These are phyloP conservation scores for Mesaphorura yosii DNA, from an alignment of 1,140 invertebrate genomes.

Conservation along the genomic window DNA sequence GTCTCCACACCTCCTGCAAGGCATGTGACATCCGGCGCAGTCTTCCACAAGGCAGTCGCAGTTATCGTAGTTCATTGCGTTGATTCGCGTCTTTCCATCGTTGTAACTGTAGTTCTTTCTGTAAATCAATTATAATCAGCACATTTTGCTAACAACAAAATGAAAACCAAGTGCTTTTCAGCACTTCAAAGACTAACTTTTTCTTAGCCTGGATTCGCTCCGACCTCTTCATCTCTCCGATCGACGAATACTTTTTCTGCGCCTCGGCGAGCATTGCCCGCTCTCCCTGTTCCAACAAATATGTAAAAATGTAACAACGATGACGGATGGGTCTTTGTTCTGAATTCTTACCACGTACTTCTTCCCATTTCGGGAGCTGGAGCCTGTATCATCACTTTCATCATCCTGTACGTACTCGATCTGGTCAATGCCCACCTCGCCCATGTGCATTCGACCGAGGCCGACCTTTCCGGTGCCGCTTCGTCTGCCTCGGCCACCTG, in stretches of 20 bases:
- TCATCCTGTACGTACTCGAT: too few species aligned
- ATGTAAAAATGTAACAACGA: too few species aligned
- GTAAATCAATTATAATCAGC: slow-evolving; percentile 1
- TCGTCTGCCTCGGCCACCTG: too few species aligned
- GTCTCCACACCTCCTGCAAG: slow-evolving; percentile 20
- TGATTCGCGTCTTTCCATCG: slow-evolving; percentile 8
- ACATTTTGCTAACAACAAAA: neutral
- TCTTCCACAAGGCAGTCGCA: slow-evolving; percentile 22
- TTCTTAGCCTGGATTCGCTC: slow-evolving; percentile 3
- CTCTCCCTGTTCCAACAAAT: neutral
- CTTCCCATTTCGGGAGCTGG: too few species aligned
- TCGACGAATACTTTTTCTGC: slow-evolving; percentile 2
- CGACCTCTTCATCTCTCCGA: slow-evolving; percentile 13
- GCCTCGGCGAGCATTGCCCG: too few species aligned
- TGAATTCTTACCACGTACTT: too few species aligned
- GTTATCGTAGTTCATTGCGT: slow-evolving; percentile 14
- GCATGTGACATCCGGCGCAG: slow-evolving; percentile 27
- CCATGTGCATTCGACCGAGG: too few species aligned
- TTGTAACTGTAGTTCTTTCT: slow-evolving; percentile 5
- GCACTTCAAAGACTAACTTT: neutral
- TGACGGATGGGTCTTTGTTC: too few species aligned
- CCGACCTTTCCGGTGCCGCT: too few species aligned
- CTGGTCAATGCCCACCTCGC: too few species aligned
- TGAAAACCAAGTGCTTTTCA: neutral
- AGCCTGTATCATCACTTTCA: too few species aligned